Base-by-base conservation (phyloP, 2,888 invertebrate genomes). In the Diarsia brunnea region DNA sequence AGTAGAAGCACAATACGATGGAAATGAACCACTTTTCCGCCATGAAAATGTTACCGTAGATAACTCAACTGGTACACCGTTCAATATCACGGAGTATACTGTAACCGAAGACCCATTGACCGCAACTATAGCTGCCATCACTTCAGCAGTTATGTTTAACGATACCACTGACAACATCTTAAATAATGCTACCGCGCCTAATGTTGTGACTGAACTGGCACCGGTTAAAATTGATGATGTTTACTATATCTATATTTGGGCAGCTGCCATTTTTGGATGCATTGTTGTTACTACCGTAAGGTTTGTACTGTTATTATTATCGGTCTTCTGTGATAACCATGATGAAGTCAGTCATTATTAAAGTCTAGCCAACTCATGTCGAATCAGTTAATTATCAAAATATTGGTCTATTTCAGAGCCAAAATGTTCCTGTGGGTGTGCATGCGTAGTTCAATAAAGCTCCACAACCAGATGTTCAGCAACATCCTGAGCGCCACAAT, bases 391-490 rank as follows among this genome's bases (percentile, higher is more conserved):
- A 70, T 63, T 43, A 47, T 68, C 7, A 43, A 45, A 31, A 64
- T 45, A 49, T 49, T 67, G 1, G 38, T 60, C 45, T 83, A 45
- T 93, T 92, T 90, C 81, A 97, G 98, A 89, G 98, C 98, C 10
- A 90, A 98, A 8, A 88, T 98, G 61, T 98, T 98, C 93, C 98
- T 98, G 89, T 97, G 97, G 94, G 97, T 98, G 69, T 98, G 98
- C 91, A 98, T 98, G 97, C 97, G 97, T 58, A 97, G 98, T 21
- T 98, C 98, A 0, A 97, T 97, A 82, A 97, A 96, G 73, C 96
- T 99, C 0, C 99, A 99, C 93, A 97, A 98, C 89, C 95, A 93
- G 27, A 98, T 99, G 98, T 98, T 99, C 92, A 94, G 97, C 38
- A 97, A 97, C 87, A 97, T 99, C 53, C 92, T 98, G 16, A 96